Percentiles rank a stretch among this genome's conserved stretches.
These are phyloP conservation scores for Hippocampus barbouri DNA, from an alignment of 2,113 vertebrate genomes.

Conservation along the genomic window DNA sequence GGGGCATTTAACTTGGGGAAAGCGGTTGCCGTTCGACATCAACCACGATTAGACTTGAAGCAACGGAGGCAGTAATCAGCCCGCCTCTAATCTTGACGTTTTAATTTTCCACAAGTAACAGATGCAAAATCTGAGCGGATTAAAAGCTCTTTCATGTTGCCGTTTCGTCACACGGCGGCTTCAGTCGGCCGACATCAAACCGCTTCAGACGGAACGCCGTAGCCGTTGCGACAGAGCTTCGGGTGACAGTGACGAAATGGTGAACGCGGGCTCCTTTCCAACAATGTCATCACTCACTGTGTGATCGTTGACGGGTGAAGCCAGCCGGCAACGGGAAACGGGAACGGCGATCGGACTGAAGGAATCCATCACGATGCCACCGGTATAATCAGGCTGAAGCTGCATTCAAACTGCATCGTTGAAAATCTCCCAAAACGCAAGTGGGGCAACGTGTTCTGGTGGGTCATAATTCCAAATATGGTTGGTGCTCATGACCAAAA, in stretches of 20 bases:
- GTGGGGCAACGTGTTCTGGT: too few species aligned
- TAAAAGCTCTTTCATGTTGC: slow-evolving; percentile 24
- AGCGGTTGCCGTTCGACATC: slow-evolving; percentile 12
- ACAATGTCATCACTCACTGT: slow-evolving; percentile 53
- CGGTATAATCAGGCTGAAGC: background rate
- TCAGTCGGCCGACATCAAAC: slow-evolving; percentile 29
- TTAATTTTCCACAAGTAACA: slow-evolving; percentile 22
- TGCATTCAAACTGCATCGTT: background rate
- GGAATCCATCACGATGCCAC: background rate
- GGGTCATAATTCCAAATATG: too few species aligned
- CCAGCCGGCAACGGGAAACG: background rate
- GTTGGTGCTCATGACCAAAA: too few species aligned
- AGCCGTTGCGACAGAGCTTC: slow-evolving; percentile 37
- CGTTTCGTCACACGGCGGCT: slow-evolving; percentile 11
- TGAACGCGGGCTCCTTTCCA: slow-evolving; percentile 24
- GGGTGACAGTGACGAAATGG: slow-evolving; percentile 47
- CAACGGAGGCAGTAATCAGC: slow-evolving; percentile 12
- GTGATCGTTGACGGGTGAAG: slow-evolving; percentile 27
- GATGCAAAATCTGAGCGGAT: slow-evolving; percentile 8
- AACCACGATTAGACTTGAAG: background rate
- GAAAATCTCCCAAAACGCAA: background rate
- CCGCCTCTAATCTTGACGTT: slow-evolving; percentile 17
- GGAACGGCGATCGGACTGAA: background rate
- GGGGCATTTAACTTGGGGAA: background rate
- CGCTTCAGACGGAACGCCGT: slow-evolving; percentile 32